Evolutionary conservation across 2,797 vertebrate species (phyloP).

Genomic region (Parauchenoglanis ngamensis): DNA sequence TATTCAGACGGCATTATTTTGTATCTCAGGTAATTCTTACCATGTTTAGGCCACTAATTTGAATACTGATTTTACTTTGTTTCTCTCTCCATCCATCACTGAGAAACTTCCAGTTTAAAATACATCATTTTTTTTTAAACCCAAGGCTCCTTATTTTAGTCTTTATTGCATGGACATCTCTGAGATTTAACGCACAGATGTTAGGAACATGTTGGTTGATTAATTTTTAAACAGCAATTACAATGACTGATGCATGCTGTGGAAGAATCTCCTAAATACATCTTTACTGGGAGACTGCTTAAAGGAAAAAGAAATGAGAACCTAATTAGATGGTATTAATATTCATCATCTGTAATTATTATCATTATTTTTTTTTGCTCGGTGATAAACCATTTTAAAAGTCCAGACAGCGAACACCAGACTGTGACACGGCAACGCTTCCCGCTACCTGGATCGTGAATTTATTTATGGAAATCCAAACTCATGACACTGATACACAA

Average conservation of each 20-base stretch:
- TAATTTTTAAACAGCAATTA: slow-evolving; percentile 15
- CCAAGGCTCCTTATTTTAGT: not conserved
- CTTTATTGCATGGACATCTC: not conserved
- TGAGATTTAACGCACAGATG: slow-evolving; percentile 6
- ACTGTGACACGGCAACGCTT: not conserved
- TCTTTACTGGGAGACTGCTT: not conserved
- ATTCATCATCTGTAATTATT: not conserved
- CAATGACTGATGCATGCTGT: not conserved
- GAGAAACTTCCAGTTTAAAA: not conserved
- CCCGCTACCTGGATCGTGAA: not conserved
- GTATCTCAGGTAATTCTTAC: not conserved
- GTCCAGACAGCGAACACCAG: not conserved
- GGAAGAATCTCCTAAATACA: not conserved
- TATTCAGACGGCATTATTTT: not conserved
- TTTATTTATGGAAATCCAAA: not conserved
- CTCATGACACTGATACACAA: not conserved
- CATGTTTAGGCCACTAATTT: not conserved
- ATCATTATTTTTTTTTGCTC: not conserved
- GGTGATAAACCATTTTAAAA: not conserved
- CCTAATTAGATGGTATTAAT: not conserved
- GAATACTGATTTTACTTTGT: not conserved
- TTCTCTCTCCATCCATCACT: not conserved
- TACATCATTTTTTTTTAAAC: not conserved
- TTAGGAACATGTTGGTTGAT: not conserved
- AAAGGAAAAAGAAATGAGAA: not conserved